Percentiles rank a stretch among this genome's conserved stretches.
phyloP scores from a whole-genome alignment of 2,113 vertebrate genomes.

The Oryzias celebensis region DNA sequence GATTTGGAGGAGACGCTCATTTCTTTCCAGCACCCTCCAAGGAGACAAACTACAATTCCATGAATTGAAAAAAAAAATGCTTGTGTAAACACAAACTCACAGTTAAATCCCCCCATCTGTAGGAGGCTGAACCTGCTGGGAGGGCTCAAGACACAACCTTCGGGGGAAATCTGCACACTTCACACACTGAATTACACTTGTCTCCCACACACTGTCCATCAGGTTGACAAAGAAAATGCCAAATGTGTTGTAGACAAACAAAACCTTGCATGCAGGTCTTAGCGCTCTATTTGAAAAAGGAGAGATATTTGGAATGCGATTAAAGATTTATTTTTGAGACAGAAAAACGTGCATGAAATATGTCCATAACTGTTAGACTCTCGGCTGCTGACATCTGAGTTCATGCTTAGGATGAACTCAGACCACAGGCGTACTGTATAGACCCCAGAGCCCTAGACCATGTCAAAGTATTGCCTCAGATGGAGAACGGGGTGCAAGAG shows the following conservation, averaged over 20 bases:
- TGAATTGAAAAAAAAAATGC: slow-evolving; percentile 13
- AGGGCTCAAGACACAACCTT: slow-evolving; percentile 22
- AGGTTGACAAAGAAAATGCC: slow-evolving; percentile 7
- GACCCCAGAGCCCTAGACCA: no score
- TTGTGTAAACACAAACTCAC: slow-evolving; percentile 12
- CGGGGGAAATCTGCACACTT: slow-evolving; percentile 25
- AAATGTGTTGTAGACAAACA: slow-evolving; percentile 22
- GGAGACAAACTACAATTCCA: slow-evolving; percentile 29
- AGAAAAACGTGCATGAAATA: no score
- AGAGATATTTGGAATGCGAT: no score
- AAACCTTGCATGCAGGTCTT: background rate
- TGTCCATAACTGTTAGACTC: no score
- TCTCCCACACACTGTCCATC: slow-evolving; percentile 15
- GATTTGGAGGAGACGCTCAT: slow-evolving; percentile 50
- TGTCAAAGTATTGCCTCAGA: no score
- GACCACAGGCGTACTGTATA: no score
- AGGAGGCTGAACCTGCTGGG: slow-evolving; percentile 28
- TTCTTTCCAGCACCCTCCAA: slow-evolving; percentile 22
- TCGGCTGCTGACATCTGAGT: no score
- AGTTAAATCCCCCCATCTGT: slow-evolving; percentile 16
- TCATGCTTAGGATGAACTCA: no score
- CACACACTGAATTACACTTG: background rate
- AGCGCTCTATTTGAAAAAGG: slow-evolving; percentile 2
- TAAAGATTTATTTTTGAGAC: no score
- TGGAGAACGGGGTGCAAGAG: no score